A percentile compares a stretch with the other conserved stretches of the same genome.
Evolutionary conservation across 2,113 vertebrate species (phyloP).

Genomic region (Mesitornis unicolor): DNA sequence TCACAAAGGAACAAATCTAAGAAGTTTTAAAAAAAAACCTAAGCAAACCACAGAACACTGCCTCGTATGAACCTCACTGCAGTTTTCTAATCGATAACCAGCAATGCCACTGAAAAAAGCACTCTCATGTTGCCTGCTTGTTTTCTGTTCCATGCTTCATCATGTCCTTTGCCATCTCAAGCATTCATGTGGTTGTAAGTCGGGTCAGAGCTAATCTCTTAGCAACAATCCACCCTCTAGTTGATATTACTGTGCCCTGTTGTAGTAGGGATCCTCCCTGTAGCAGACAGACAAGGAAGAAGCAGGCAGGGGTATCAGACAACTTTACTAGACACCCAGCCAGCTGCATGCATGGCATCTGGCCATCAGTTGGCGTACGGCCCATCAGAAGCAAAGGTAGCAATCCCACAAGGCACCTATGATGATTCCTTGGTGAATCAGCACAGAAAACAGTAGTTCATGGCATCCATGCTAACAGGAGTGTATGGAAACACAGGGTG

Average conservation of each 20-base stretch:
- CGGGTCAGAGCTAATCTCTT: background rate
- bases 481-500: background rate
- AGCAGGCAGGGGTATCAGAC: background rate
- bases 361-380: background rate
- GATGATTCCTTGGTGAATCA: background rate
- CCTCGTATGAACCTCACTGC: accelerated
- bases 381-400: background rate
- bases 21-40: background rate
- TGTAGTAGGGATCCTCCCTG: background rate
- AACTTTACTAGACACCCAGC: background rate
- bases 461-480: background rate
- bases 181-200: background rate
- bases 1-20: background rate
- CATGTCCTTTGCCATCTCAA: background rate
- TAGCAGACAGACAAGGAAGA: background rate
- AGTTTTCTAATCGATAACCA: background rate
- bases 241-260: background rate
- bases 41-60: background rate
- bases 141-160: background rate
- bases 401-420: background rate
- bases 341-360: background rate
- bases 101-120: background rate
- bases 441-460: background rate
- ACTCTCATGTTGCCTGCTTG: background rate
- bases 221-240: background rate